Conservation (phyloP, 1,140 invertebrate species). For the Drosophila nebulosa region DNA sequence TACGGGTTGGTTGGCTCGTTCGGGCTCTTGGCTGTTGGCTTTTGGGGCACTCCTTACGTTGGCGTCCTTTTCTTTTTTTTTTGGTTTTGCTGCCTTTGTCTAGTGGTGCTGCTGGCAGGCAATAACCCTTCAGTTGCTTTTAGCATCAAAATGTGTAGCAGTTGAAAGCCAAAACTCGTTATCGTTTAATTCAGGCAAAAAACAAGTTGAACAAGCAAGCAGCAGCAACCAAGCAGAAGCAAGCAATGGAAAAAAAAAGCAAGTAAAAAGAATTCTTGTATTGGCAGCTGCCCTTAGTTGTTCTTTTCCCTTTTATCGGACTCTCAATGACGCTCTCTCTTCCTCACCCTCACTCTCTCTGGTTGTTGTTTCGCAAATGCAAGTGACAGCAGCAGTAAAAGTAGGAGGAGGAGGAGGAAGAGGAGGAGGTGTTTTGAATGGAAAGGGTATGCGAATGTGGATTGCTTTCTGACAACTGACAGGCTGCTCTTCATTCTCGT, state of each 20-base stretch:
- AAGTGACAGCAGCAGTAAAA: slow-evolving; percentile 27
- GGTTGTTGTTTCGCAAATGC: slow-evolving; percentile 44
- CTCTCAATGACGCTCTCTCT: background rate
- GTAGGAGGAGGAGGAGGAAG: background rate
- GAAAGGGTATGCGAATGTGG: slow-evolving; percentile 41
- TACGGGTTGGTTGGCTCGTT: slow-evolving; percentile 37
- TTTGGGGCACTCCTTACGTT: no score
- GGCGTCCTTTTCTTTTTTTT: background rate
- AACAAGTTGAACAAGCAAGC: slow-evolving; percentile 2
- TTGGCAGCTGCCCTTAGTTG: slow-evolving; percentile 50
- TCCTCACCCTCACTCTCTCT: background rate
- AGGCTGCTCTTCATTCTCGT: slow-evolving; percentile 31
- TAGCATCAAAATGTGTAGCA: slow-evolving; percentile 46
- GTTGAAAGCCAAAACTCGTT: slow-evolving; percentile 73
- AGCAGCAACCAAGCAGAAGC: background rate
- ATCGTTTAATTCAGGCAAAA: slow-evolving; percentile 68
- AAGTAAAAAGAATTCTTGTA: slow-evolving; percentile 34
- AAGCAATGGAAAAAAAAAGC: background rate
- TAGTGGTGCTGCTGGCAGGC: slow-evolving; percentile 32
- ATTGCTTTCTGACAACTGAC: slow-evolving; percentile 56
- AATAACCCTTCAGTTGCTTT: slow-evolving; percentile 49
- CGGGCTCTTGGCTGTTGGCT: background rate
- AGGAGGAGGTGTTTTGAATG: background rate
- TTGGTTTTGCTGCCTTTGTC: slow-evolving; percentile 13
- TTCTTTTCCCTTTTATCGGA: background rate